Conservation (phyloP, 2,888 invertebrate species). For the Oegoconia quadripuncta region DNA sequence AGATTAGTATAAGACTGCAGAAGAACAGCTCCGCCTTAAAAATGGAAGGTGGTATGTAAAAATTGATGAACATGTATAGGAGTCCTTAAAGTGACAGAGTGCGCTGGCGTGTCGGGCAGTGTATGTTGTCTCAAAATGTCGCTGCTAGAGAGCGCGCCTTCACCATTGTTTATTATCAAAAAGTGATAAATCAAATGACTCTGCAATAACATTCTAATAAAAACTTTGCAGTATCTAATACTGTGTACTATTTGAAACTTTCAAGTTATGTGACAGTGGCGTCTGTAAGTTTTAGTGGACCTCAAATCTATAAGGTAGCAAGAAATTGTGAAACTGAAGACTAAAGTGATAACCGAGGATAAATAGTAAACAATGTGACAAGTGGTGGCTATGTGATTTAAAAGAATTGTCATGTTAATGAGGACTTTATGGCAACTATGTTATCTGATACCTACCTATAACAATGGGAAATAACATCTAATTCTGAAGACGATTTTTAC, state of each 20-base stretch:
- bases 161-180: conserved; percentile 73
- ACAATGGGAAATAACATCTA: no score
- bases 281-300: conserved; percentile 24
- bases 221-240: conserved; percentile 34
- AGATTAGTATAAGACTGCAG: conserved; percentile 40
- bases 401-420: background rate
- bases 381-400: conserved; percentile 3
- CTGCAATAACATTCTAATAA: conserved; percentile 52
- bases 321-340: conserved; percentile 15
- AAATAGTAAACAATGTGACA: background rate
- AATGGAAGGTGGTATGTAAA: conserved; percentile 80
- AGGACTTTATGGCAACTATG: background rate
- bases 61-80: conserved; percentile 79
- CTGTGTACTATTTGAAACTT: conserved; percentile 29
- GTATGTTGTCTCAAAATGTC: conserved; percentile 78
- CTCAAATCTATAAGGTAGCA: conserved; percentile 10
- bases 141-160: conserved; percentile 61
- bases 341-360: conserved; percentile 10
- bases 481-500: no score
- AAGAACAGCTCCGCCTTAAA: conserved; percentile 79
- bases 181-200: conserved; percentile 77
- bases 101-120: conserved; percentile 76
- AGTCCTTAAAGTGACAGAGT: conserved; percentile 79
- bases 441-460: no score
- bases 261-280: conserved; percentile 28